Base-by-base conservation (phyloP, 2,797 vertebrate genomes). In the Trematomus bernacchii region DNA sequence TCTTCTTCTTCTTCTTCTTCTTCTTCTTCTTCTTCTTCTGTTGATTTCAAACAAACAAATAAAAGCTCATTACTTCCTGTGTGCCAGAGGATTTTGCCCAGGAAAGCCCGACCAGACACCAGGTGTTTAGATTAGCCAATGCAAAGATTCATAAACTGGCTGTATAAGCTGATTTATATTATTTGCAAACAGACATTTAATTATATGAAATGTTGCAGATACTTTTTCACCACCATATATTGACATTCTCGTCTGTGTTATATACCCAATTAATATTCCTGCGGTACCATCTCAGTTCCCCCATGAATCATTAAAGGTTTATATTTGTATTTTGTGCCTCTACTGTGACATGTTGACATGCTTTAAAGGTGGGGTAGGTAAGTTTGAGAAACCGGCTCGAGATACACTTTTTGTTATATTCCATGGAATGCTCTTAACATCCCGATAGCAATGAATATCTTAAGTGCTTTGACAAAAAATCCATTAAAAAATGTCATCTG, bases 71-170 rank as follows among this genome's bases (percentile, higher is more conserved):
- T 80, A 71, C 77, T 80, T 84, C 69, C 64, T 71, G 77, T 78
- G 47, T 84, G 83, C 84, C 66, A 71, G 66, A 82, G 76, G 86
- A 87, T 87, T 85, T 85, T 7, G 10, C 57, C 57, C 77, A 78
- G 80, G 58, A 83, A 84, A 81, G 62, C 73, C 77, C 77, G 21
- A 64, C 81, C 85, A 90, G 89, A 87, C 89, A 76, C 68, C 87
- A 88, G 87, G 85, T 89, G 91, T 85, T 88, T 48, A 86, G 87
- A 87, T 90, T 85, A 91, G 77, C 62, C 16, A 83, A 80, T 81
- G 78, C 82, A 92, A 89, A 87, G 82, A 86, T 83, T 87, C 80
- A 88, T 87, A 85, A 88, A 89, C 66, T 89, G 77, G 70, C 69
- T 81, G 73, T 85, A 84, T n/a, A n/a, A 86, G 63, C 71, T 87